phyloP scores from a whole-genome alignment of 2,888 invertebrate species.

The Eristalis pertinax region DNA sequence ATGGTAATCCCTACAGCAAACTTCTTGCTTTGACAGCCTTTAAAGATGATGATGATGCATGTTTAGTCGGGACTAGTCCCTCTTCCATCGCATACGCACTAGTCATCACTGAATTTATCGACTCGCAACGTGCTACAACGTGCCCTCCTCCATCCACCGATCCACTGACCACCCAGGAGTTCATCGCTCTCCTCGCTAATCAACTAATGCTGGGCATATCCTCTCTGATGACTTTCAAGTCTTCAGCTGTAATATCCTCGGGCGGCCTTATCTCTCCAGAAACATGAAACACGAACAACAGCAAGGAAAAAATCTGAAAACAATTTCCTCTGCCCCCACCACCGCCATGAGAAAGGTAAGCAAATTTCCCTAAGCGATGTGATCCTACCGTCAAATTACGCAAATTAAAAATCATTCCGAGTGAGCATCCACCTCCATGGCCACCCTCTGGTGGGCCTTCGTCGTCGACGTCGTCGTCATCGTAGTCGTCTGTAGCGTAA shows the following conservation, averaged over 20 bases:
- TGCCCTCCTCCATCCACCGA: too few species aligned
- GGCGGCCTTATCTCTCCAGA: background rate
- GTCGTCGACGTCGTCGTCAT: background rate
- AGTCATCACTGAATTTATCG: background rate
- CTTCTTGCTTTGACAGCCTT: too few species aligned
- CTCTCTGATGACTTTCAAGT: background rate
- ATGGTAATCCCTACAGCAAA: too few species aligned
- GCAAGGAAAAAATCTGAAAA: background rate
- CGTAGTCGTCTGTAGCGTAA: constrained; percentile 8
- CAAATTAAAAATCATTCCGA: constrained; percentile 65
- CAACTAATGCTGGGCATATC: background rate
- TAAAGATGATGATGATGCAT: too few species aligned
- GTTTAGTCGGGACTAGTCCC: too few species aligned
- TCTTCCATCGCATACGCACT: background rate
- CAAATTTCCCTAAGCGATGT: constrained; percentile 57
- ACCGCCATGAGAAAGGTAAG: constrained; percentile 16
- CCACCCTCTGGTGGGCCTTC: background rate
- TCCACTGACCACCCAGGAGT: background rate
- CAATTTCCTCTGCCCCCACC: background rate
- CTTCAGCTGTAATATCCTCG: background rate
- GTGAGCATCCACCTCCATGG: constrained; percentile 2
- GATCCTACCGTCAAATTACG: constrained; percentile 57
- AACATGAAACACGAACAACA: background rate
- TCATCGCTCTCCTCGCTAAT: background rate
- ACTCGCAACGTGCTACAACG: background rate